Evolutionary conservation across 2,888 invertebrate genomes (phyloP), one percentile per base, ranked within the genome.

Genomic region (Himalopsyche tibetana): DNA sequence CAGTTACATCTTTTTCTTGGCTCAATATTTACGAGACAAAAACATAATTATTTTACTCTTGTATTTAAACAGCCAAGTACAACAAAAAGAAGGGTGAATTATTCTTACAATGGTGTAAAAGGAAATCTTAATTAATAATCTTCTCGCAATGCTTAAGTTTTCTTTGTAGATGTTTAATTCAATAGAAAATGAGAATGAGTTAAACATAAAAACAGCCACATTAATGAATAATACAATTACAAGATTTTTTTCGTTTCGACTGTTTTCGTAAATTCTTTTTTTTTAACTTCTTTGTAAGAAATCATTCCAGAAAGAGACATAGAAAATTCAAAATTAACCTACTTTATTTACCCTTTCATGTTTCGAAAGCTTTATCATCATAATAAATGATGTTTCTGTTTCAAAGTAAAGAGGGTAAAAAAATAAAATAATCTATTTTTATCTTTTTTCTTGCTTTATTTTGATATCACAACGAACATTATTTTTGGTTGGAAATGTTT

Each of bases 101-200:
- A 63, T 63, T 63, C 63, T 28, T 63, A 63, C 63, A 63, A 63
- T 63, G 28, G 63, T 1, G 63, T 63, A 63, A 63, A 63, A 63
- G 19, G 63, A 63, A 63, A 63, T 63, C 63, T 63, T 63, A 63
- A 63, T 63, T 63, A 63, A 63, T 63, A 63, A 63, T 63, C 63
- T 63, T 63, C 63, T 63, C 28, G 63, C 19, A 63, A 63, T 63
- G 63, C 63, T 63, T 19, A 63, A n/a, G 63, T 63, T 51, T 63
- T 63, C 63, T 63, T 63, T 63, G 19, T 19, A 63, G 63, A 63
- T 63, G 63, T 63, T 63, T 63, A 63, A 63, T 63, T 63, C 63
- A 63, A 63, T 63, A 63, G 63, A 63, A 63, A 63, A 63, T 63
- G n/a, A 63, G 63, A 63, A 63, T 63, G 19, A 63, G 63, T 63